Evolutionary conservation across 2,113 vertebrate species (phyloP).

Genomic region (Vidua chalybeata): DNA sequence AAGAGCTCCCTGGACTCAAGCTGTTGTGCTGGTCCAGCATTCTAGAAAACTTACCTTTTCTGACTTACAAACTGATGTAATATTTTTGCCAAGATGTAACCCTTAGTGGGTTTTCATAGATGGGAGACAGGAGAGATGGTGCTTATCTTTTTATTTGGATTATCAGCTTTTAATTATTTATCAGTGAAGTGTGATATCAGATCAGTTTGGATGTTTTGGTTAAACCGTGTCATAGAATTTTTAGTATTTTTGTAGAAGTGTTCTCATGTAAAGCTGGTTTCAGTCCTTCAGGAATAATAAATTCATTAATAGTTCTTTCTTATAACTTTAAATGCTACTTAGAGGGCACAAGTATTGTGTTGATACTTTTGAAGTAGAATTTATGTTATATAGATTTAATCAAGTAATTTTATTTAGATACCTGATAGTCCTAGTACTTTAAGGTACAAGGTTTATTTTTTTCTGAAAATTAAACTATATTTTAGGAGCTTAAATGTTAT

Average conservation of each 20-base stretch:
- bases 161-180: background rate
- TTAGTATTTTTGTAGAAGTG: background rate
- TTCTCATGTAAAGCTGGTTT: background rate
- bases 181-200: background rate
- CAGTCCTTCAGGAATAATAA: background rate
- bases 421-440: background rate
- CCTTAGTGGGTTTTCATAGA: background rate
- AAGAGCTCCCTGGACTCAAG: background rate
- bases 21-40: background rate
- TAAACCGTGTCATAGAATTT: background rate
- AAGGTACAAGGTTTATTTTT: background rate
- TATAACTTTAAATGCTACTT: background rate
- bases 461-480: background rate
- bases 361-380: background rate
- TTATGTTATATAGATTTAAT: background rate
- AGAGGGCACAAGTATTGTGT: background rate
- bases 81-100: background rate
- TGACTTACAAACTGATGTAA: background rate
- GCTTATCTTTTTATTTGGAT: background rate
- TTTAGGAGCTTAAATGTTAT: background rate
- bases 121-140: background rate
- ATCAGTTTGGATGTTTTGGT: background rate
- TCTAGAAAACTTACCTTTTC: background rate
- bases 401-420: background rate
- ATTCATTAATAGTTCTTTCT: background rate